These are phyloP conservation scores for Zaprionus capensis DNA, from an alignment of 1,140 invertebrate genomes.

Conservation along the genomic window DNA sequence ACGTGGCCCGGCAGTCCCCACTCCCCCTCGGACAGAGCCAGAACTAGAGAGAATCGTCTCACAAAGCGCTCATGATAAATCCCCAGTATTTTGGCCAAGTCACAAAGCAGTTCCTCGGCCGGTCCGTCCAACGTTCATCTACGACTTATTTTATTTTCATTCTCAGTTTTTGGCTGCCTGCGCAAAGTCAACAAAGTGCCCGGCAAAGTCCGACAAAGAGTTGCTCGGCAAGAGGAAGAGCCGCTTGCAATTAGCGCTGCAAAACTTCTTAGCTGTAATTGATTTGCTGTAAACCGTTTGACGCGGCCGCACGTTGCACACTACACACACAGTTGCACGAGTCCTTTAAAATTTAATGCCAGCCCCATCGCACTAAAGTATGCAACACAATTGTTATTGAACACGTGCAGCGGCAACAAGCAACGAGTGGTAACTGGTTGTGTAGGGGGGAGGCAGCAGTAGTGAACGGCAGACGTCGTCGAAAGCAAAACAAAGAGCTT, in stretches of 20 bases:
- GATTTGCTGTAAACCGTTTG: constrained; percentile 80
- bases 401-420: constrained; percentile 56
- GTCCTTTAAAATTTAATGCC: constrained; percentile 73
- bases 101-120: constrained; percentile 23
- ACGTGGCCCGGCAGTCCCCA: constrained; percentile 36
- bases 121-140: constrained; percentile 54
- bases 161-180: constrained; percentile 66
- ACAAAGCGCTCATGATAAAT: constrained; percentile 76
- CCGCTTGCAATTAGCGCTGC: constrained; percentile 73
- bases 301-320: constrained; percentile 44
- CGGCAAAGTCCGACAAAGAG: constrained; percentile 32
- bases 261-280: constrained; percentile 79
- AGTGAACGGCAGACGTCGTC: constrained; percentile 50
- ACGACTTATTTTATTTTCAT: constrained; percentile 75
- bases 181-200: constrained; percentile 73
- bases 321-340: not conserved
- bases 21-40: not conserved
- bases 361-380: constrained; percentile 64
- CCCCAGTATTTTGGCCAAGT: constrained; percentile 51
- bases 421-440: too few species aligned
- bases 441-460: not conserved
- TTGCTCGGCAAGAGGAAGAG: constrained; percentile 41
- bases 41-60: constrained; percentile 6
- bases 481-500: constrained; percentile 76
- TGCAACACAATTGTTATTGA: constrained; percentile 80